Base-by-base conservation (phyloP, 2,797 vertebrate genomes). In the Acrocephalus scirpaceus region DNA sequence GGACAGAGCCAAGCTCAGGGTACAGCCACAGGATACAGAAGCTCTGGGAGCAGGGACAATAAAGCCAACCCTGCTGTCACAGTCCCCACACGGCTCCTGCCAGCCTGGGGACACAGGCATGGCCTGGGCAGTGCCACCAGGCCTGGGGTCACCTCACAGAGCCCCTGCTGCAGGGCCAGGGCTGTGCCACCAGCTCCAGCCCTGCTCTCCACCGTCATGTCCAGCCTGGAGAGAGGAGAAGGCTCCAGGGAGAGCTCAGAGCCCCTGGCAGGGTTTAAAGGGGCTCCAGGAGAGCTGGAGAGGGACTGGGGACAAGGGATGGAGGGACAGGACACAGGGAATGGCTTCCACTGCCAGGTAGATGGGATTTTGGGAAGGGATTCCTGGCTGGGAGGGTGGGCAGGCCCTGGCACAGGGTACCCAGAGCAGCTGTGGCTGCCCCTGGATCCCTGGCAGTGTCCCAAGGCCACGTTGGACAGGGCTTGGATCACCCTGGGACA, bases 321-420 rank as follows among this genome's bases (percentile, higher is more conserved):
- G 73, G 74, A 64, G 66, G 74, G 57, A 78, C 74, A 78, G 65
- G 17, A 71, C 30, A 11, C 57, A 70, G 42, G 48, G 73, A 77
- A 77, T 70, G 72, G 64, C 38, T 69, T 8, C 45, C 32, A 51
- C 0, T 85, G 82, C 40, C 50, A 54, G 40, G 0, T 5, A 10
- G 58, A 0, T 56, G 50, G 58, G 70, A 74, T 2, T 10, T 1
- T 65, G 70, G 60, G 40, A 20, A 40, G 60, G 32, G 2, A 58
- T 51, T 66, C 1, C 1, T 47, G 5, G 1, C 56, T 69, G 70
- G 1, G 9, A 82, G 56, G 48, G 66, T 13, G 56, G 20, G 5
- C 0, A 42, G 36, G 16, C 0, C 0, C 45, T 44, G 80, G 54
- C 5, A 1, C 9, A 8, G 36, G 8, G 9, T 61, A 7, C 22